Evolutionary conservation across 2,797 vertebrate genomes (phyloP), one percentile per base, ranked within the genome.

Genomic region (Sardinella longiceps): DNA sequence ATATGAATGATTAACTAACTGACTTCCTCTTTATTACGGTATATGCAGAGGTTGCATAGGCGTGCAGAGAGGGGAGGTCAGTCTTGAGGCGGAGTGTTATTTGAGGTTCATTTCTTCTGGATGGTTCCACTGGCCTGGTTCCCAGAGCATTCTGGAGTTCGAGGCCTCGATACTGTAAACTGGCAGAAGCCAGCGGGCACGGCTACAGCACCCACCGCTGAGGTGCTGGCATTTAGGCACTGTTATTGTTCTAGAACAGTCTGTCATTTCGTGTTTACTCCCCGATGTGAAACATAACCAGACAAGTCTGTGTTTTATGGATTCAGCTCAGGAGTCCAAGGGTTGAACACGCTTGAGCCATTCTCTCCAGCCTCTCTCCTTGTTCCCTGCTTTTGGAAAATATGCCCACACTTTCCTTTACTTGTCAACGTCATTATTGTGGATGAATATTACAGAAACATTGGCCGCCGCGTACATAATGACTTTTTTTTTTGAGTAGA

Each of bases 221-320:
- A 20, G 37, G 37, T 3, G 18, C 70, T 43, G 70, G 70, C 70
- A 77, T 77, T 43, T 77, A 23, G 37, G 37, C 37, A 20, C 70
- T 18, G 70, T 77, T 43, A 77, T 77, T 77, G 70, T 77, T 43
- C 37, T 43, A 43, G 70, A 77, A 77, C 70, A 77, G 70, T 77
- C 70, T 77, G 33, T 77, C 70, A 77, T 77, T 39, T 77, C 6
- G 37, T 77, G 70, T 77, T 77, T 77, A 77, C 70, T 77, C 66
- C 66, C 33, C 6, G 1, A 28, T 37, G 70, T 33, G 70, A 43
- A 77, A 25, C 28, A 53, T 50, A 50, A 28, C 45, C 80, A 81
- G 80, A 25, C 45, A 28, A 50, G 43, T 14, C 43, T 43, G n/a
- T 43, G 10, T 18, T 81, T 51, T 50, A 50, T 81, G 43, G 43